phyloP scores from a whole-genome alignment of 2,888 invertebrate species.

The Hydrotaea diabolus region DNA sequence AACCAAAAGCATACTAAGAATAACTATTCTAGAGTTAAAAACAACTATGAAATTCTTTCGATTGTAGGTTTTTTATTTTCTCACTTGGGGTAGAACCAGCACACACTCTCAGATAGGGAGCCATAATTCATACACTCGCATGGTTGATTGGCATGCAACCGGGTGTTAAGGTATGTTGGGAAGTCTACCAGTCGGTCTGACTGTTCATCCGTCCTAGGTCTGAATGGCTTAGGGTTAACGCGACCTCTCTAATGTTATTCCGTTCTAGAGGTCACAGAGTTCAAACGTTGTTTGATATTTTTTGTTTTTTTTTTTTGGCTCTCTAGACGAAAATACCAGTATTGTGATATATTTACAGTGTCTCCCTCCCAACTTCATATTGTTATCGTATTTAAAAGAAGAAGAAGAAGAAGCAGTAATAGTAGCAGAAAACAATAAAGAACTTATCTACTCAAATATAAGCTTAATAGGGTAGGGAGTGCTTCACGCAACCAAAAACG shows the following conservation, averaged over 20 bases:
- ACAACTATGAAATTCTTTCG: not conserved
- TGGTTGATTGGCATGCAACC: slow-evolving; percentile 59
- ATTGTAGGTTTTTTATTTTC: slow-evolving; percentile 1
- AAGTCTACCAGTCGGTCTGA: not conserved
- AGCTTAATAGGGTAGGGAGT: not conserved
- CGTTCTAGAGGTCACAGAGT: slow-evolving; percentile 50
- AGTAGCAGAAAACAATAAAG: not conserved
- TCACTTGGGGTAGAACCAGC: no score
- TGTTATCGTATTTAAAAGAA: not conserved
- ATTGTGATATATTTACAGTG: no score
- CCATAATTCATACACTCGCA: slow-evolving; percentile 33
- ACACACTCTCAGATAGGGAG: not conserved
- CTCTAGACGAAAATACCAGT: not conserved
- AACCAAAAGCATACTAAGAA: no score
- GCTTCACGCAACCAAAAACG: not conserved
- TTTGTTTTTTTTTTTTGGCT: not conserved
- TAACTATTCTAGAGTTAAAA: no score
- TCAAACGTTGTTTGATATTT: slow-evolving; percentile 29
- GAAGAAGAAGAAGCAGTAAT: no score
- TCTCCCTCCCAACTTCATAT: no score
- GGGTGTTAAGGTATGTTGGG: slow-evolving; percentile 41
- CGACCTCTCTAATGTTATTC: slow-evolving; percentile 48
- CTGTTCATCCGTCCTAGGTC: not conserved
- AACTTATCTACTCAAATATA: not conserved
- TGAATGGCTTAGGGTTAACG: slow-evolving; percentile 6